A percentile compares a stretch with the other conserved stretches of the same genome.
Evolutionary conservation across 2,113 vertebrate genomes (phyloP).

Genomic region (Gnathochromis pfefferi): DNA sequence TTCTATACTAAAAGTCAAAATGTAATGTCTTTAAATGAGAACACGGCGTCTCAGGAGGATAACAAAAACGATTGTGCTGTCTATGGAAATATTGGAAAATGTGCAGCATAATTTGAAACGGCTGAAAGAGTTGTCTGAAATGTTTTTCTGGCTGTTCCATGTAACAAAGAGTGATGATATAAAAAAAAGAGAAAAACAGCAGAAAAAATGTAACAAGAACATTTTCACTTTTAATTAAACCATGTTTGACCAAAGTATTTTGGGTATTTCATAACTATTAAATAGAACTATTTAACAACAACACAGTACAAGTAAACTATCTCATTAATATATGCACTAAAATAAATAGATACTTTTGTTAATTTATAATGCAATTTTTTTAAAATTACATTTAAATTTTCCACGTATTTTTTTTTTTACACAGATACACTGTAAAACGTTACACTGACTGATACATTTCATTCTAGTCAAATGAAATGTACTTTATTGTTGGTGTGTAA

Average conservation of each 20-base stretch:
- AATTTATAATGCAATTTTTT: background rate
- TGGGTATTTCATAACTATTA: background rate
- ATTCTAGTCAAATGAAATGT: background rate
- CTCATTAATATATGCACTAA: background rate
- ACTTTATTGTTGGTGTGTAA: background rate
- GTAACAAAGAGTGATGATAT: background rate
- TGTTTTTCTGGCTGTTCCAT: too few species aligned
- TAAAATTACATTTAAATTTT: accelerated
- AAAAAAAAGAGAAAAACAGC: background rate
- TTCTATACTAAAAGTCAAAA: background rate
- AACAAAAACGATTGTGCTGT: background rate
- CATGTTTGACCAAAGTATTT: accelerated
- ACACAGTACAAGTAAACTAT: background rate
- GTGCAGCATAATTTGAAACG: background rate
- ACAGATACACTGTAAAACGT: background rate
- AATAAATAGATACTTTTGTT: background rate
- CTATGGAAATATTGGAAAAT: background rate
- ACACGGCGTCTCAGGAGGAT: background rate
- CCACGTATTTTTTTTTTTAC: background rate
- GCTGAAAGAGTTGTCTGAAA: background rate
- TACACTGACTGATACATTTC: background rate
- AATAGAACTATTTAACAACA: background rate
- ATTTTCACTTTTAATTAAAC: background rate
- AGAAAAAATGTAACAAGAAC: accelerated
- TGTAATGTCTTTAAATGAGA: background rate